Base-by-base conservation (phyloP, 37 sponge, comb jelly and placozoan genomes). In the Theonella swinhoei region DNA sequence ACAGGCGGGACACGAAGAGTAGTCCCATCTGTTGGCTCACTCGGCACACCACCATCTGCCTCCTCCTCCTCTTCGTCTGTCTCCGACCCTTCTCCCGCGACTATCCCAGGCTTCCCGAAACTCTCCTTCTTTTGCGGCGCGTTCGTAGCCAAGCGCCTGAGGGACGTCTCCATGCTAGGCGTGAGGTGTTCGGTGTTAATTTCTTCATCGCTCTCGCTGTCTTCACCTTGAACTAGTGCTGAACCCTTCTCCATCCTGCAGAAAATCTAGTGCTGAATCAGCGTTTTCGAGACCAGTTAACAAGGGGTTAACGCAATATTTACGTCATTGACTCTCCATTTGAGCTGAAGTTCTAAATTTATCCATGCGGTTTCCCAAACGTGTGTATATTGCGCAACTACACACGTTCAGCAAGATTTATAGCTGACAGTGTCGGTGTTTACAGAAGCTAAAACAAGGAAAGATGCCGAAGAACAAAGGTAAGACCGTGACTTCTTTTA, bases 31-130 rank as follows among this genome's bases (percentile, higher is more conserved):
- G 77, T 54, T 38, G 62, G 72, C 20, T 72, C 79, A 14, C 54
- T 47, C 17, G 22, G 3, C 0, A 42, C 28, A 23, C 43, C 17
- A 1, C 14, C 47, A 29, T 33, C 19, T 34, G 23, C 31, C 19
- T 39, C 77, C 14, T 84, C 81, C 14, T 92, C 92, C 62, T 88
- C 92, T 25, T 87, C 88, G 60, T 88, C 89, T 0, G 86, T 90
- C 54, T 90, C 90, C 23, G 90, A 85, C 47, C 84, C 92, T 79
- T 92, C 92, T 61, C 92, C 92, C 28, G 74, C 31, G 34, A 92
- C 85, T 4, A 88, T 62, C 9, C 76, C 84, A 58, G 77, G 64
- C 26, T 54, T 69, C n/a, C n/a, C n/a, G n/a, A n/a, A n/a, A n/a
- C n/a, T n/a, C 24, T 74, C 39, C 28, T 41, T 19, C 1, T 32